These are phyloP conservation scores for Rhynchomys soricoides DNA, from an alignment of 2,113 vertebrate species.

Conservation along the genomic window DNA sequence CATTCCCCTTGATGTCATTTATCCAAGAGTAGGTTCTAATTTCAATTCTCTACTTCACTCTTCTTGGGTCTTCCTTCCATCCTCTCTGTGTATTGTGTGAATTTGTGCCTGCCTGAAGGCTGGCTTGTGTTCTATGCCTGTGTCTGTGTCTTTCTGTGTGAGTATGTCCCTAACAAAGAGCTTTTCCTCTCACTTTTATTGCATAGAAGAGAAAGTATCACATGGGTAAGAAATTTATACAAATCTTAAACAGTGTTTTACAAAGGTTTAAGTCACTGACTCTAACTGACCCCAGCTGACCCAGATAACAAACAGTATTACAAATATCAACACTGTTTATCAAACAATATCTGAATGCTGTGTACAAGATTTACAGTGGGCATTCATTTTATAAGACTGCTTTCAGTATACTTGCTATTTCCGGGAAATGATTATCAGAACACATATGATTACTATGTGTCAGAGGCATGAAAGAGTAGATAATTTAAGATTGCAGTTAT, in stretches of 20 bases:
- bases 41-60: background rate
- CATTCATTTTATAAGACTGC: background rate
- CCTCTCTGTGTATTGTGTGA: background rate
- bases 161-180: background rate
- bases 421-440: background rate
- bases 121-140: background rate
- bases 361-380: background rate
- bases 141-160: background rate
- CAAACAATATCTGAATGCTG: background rate
- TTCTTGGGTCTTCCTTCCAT: background rate
- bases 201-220: background rate
- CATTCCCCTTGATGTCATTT: background rate
- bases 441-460: background rate
- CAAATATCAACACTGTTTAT: background rate
- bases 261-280: background rate
- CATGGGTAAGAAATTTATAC: background rate
- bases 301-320: background rate
- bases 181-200: background rate
- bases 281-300: background rate
- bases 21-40: background rate
- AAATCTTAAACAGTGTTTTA: background rate
- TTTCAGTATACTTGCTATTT: background rate
- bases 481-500: background rate
- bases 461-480: background rate
- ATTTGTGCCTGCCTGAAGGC: background rate